phyloP scores from a whole-genome alignment of 2,888 invertebrate species.

The Dryobota labecula region DNA sequence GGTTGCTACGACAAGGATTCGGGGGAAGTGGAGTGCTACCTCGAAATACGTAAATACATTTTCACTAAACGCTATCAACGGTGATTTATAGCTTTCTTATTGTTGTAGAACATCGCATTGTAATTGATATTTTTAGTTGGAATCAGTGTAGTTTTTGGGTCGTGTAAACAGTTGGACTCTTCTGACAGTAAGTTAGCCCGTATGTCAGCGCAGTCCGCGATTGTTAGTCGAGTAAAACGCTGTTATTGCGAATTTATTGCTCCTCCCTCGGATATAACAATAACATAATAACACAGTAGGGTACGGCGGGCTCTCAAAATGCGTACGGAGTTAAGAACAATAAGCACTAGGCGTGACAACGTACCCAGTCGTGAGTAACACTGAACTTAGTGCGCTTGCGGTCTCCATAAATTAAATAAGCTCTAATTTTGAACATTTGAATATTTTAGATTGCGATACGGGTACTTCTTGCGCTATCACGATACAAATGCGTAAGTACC shows the following conservation, averaged over 20 bases:
- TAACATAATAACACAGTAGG: constrained; percentile 65
- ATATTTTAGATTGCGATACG: constrained; percentile 89
- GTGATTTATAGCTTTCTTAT: constrained; percentile 83
- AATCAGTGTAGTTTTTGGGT: constrained; percentile 88
- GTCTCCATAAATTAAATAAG: constrained; percentile 62
- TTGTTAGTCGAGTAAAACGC: constrained; percentile 81
- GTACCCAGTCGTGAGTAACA: constrained; percentile 87
- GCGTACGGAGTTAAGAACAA: constrained; percentile 82
- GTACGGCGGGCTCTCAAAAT: constrained; percentile 72
- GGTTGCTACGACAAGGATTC: constrained; percentile 92
- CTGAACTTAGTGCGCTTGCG: constrained; percentile 62
- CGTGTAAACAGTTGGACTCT: constrained; percentile 87
- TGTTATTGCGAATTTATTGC: constrained; percentile 77
- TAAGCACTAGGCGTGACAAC: constrained; percentile 86
- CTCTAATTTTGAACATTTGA: constrained; percentile 79
- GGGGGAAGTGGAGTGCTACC: constrained; percentile 93
- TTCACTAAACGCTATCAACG: constrained; percentile 82
- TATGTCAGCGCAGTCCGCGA: constrained; percentile 85
- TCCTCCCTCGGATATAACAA: constrained; percentile 68
- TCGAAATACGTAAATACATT: constrained; percentile 92
- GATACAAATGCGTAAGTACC: constrained; percentile 89
- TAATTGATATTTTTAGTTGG: constrained; percentile 90
- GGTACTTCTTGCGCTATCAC: constrained; percentile 89
- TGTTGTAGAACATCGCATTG: constrained; percentile 86
- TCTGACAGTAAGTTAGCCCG: constrained; percentile 85